phyloP scores from a whole-genome alignment of 2,797 vertebrate species.

The Peromyscus aztecus region DNA sequence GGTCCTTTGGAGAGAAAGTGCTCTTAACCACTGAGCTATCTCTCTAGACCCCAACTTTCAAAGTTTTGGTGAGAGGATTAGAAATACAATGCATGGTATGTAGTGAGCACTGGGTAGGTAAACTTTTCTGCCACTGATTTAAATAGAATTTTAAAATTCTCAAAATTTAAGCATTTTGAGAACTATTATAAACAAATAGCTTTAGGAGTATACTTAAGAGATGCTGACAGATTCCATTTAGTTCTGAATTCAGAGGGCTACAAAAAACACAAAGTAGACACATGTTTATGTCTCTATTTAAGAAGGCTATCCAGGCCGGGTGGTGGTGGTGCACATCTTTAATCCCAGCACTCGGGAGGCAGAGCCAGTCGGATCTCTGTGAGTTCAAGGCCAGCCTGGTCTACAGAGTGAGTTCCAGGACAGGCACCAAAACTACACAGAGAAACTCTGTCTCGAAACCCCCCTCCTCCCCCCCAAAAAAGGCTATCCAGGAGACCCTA shows the following conservation, averaged over 20 bases:
- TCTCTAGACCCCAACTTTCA: not conserved
- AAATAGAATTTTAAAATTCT: not conserved
- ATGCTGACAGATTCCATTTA: conserved; percentile 31
- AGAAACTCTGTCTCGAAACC: no score
- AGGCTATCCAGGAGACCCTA: not conserved
- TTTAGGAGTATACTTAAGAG: conserved; percentile 52
- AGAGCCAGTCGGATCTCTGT: no score
- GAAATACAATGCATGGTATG: not conserved
- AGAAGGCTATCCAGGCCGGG: not conserved
- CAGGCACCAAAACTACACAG: no score
- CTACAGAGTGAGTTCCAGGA: no score
- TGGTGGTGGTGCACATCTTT: no score
- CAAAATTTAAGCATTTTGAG: not conserved
- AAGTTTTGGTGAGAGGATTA: conserved; percentile 36
- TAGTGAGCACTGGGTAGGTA: not conserved
- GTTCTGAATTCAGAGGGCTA: conserved; percentile 35
- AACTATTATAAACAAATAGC: conserved; percentile 28
- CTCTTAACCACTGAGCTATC: not conserved
- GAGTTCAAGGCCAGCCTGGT: no score
- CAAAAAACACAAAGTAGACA: conserved; percentile 13
- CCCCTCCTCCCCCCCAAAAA: no score
- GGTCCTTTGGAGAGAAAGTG: not conserved
- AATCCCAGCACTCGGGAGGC: no score
- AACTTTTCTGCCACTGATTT: conserved; percentile 55
- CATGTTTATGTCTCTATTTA: not conserved